Evolutionary conservation across 2,113 vertebrate genomes (phyloP), one percentile per base, ranked within the genome.

Genomic region (Neogobius melanostomus): DNA sequence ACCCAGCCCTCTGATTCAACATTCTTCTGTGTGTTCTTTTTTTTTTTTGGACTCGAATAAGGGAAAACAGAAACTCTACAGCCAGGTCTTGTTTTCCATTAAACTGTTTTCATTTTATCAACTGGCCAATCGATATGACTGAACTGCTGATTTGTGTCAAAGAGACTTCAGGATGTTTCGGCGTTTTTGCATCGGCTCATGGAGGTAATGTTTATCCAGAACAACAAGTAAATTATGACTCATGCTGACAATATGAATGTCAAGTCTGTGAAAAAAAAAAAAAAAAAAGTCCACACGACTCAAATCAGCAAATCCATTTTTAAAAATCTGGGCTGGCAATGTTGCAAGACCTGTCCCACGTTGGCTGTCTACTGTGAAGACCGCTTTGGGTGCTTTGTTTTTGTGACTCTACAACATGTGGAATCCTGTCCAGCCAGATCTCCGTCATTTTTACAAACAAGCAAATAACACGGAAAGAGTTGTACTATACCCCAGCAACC

Each of bases 401-500:
- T 61, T 1, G 14, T 5, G 12, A 43, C 14, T 44, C 42, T 15
- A 61, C 59, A 44, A 42, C 36, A n/a, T 61, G 42, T 61, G 42
- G 59, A 61, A 61, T 61, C 14, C 44, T 61, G 59, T 61, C 15
- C 44, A 8, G 7, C 43, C 42, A 44, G 15, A 61, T 61, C n/a
- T 44, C 14, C 15, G n/a, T n/a, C 15, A n/a, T 45, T n/a, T 16
- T 45, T 21, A 45, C 16, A 44, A 61, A 61, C 59, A 44, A 43
- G 36, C 36, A 61, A 44, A 61, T 36, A 61, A 45, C 59, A 8
- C 6, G 7, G 36, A 61, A 16, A 42, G 8, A 61, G 59, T 44
- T 61, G 16, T 60, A 69, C 54, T 69, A 28, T 9, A 80, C 74
- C 76, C 57, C n/a, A 28, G 75, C 82, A 76, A 81, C 68, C 61